phyloP scores from a whole-genome alignment of 2,888 invertebrate genomes.

The Saturnia pavonia region DNA sequence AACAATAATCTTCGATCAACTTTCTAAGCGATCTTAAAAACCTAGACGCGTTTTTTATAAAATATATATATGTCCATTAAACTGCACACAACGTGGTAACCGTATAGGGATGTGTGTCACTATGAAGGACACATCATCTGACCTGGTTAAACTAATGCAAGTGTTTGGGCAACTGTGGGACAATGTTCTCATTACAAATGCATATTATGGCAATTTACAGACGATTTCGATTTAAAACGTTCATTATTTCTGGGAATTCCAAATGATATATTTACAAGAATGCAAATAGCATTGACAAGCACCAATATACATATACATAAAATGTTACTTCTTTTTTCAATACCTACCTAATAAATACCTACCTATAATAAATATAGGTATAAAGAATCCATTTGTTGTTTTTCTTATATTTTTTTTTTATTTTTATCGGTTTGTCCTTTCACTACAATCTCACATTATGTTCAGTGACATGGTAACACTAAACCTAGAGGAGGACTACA shows the following conservation, averaged over 20 bases:
- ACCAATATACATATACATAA: neutral
- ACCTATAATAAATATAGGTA: no score
- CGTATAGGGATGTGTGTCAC: neutral
- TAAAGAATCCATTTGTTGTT: no score
- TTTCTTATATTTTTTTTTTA: no score
- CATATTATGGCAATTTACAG: conserved; percentile 4
- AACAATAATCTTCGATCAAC: no score
- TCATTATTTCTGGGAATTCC: neutral
- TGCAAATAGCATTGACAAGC: neutral
- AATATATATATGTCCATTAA: neutral
- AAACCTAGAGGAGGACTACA: no score
- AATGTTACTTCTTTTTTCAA: neutral
- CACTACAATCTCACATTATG: no score
- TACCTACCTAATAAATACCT: no score
- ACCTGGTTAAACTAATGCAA: conserved; percentile 11
- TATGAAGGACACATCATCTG: conserved; percentile 14
- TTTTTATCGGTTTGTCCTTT: no score
- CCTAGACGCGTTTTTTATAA: no score
- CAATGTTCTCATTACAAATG: conserved; percentile 6
- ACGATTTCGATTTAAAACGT: neutral
- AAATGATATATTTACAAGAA: neutral
- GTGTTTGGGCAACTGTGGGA: neutral
- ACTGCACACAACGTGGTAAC: neutral
- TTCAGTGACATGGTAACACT: no score
- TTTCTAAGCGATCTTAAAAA: no score